Evolutionary conservation across 2,797 vertebrate species (phyloP).

Genomic region (Peromyscus melanophrys): DNA sequence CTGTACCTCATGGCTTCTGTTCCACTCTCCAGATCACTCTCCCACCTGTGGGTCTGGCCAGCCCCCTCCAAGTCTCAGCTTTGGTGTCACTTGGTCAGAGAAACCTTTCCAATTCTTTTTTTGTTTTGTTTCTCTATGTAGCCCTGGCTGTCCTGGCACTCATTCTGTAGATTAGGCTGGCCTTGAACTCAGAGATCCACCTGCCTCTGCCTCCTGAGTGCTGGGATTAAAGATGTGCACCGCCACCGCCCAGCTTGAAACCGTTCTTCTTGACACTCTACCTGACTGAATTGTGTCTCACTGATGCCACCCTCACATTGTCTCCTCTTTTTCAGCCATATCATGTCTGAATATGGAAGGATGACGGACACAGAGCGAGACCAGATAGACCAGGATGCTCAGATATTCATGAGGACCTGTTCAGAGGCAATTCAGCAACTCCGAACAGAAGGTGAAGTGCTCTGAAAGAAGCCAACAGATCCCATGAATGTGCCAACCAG

Average conservation of each 20-base stretch:
- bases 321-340: conserved; percentile 90
- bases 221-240: no score
- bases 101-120: no score
- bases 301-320: background rate
- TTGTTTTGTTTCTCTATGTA: no score
- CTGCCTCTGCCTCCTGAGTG: no score
- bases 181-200: no score
- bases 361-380: conserved; percentile 98
- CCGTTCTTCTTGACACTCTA: background rate
- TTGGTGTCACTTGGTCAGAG: background rate
- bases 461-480: background rate
- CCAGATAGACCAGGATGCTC: conserved; percentile 99
- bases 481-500: fast-evolving
- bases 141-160: no score
- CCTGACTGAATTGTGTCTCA: fast-evolving
- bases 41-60: background rate
- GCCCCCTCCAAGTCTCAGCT: background rate
- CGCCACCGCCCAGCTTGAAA: no score
- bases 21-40: fast-evolving
- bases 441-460: conserved; percentile 93
- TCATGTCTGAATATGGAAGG: conserved; percentile 93
- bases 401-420: conserved; percentile 97
- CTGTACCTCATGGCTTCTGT: background rate
- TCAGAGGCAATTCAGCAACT: conserved; percentile 97
- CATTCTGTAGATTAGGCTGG: no score